Conservation (phyloP, 92 coral and sea anemone species). For the Epizoanthus ramosus region DNA sequence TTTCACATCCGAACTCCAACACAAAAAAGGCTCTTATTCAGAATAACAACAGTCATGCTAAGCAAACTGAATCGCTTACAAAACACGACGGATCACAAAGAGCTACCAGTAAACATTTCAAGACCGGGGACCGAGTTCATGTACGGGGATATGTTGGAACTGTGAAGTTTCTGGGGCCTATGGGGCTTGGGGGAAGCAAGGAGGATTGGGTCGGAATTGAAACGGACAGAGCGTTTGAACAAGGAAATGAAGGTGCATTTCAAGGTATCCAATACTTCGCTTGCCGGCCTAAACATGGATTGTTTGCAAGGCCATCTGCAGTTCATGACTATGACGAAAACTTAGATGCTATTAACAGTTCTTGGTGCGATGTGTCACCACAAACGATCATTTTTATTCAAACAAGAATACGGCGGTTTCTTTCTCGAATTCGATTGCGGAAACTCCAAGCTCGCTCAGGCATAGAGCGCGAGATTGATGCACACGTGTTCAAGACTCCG, state of each 20-base stretch:
- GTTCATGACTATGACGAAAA: constrained; percentile 46
- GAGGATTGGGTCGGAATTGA: constrained; percentile 73
- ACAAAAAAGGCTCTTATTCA: neutral
- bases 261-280: constrained; percentile 63
- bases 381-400: constrained; percentile 59
- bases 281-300: constrained; percentile 58
- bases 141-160: constrained; percentile 66
- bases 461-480: constrained; percentile 62
- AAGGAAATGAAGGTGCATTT: constrained; percentile 58
- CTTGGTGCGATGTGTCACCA: constrained; percentile 55
- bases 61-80: neutral
- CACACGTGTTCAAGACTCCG: constrained; percentile 67
- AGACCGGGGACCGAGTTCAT: constrained; percentile 62
- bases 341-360: constrained; percentile 31
- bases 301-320: constrained; percentile 56
- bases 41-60: constrained; percentile 2
- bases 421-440: constrained; percentile 62
- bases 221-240: constrained; percentile 54
- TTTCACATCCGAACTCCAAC: neutral
- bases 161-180: constrained; percentile 59
- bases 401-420: constrained; percentile 54
- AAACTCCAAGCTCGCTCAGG: constrained; percentile 71
- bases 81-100: neutral
- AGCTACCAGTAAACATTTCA: constrained; percentile 18
- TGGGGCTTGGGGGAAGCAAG: constrained; percentile 53